Conservation (phyloP, 2,797 vertebrate species). For the Oryzias sinensis region DNA sequence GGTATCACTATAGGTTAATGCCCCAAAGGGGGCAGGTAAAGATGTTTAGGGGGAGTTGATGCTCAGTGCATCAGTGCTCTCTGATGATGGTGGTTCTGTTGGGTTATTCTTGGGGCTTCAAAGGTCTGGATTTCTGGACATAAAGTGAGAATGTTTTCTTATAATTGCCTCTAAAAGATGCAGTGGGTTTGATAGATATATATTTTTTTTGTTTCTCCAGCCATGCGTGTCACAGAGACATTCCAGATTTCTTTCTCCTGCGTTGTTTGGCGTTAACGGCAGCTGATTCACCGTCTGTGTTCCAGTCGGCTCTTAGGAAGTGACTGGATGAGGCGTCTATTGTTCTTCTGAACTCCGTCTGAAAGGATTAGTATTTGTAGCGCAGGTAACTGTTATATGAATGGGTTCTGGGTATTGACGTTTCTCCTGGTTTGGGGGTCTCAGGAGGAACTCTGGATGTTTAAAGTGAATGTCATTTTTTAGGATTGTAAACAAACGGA, state of each 20-base stretch:
- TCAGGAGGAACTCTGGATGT: constrained; percentile 13
- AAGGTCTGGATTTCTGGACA: constrained; percentile 5
- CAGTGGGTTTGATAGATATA: no score
- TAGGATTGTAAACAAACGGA: neutral
- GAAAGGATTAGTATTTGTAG: constrained; percentile 4
- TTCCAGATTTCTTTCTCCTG: no score
- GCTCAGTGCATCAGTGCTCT: constrained; percentile 30
- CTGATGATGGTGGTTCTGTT: constrained; percentile 51
- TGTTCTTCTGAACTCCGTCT: no score
- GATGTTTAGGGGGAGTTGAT: constrained; percentile 62
- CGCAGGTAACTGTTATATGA: constrained; percentile 11
- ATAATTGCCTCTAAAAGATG: neutral
- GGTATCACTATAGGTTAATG: constrained; percentile 40
- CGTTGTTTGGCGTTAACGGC: no score
- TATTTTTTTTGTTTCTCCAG: no score
- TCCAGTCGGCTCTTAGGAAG: no score
- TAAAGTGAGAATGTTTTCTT: neutral
- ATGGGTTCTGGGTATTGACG: constrained; percentile 1
- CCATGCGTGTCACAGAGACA: neutral
- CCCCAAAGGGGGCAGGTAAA: constrained; percentile 9
- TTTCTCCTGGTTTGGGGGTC: constrained; percentile 8
- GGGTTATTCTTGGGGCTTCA: constrained; percentile 9
- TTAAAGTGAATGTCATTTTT: constrained; percentile 1
- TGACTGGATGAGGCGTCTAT: no score
- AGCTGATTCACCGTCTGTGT: no score